Base-by-base conservation (phyloP, 2,888 invertebrate species). In the Dryobota labecula region DNA sequence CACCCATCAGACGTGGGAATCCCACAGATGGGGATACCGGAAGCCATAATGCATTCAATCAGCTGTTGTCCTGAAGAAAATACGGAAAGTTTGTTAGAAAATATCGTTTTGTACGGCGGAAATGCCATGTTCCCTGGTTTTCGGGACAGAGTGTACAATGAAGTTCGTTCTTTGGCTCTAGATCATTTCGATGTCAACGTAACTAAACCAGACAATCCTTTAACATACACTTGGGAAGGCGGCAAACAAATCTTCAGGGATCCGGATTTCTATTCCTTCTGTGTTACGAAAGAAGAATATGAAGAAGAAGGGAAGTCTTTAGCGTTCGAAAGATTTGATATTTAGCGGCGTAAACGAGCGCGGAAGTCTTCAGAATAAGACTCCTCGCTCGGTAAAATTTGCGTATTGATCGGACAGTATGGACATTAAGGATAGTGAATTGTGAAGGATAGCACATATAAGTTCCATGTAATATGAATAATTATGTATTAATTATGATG, bases 1-100 rank as follows among this genome's bases (percentile, higher is more conserved):
- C 97, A 98, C 89, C 99, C 99, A 0, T 98, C 98, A 2, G 99
- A 99, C 91, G 98, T 99, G 49, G 99, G 99, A 0, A 98, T 99
- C 77, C 97, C 97, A 67, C 97, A 97, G 93, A 98, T 99, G 97
- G 99, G 99, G 0, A 97, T 99, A 75, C 97, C 98, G 0, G 99
- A 99, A 95, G 98, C 98, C 0, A 97, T 99, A 9, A 97, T 98
- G 70, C 96, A 98, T 88, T 96, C 97, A 0, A 97, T 99, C n/a
- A 96, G 97, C 65, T 93, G 96, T 0, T 98, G 98, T 83, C 98
- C 98, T 0, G 96, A 97, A 86, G 97, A 97, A 85, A 94, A 98
- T 62, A 97, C 97, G 85, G 97, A 98, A 15, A 97, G 97, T 91
- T 96, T 99, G 77, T 96, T 98, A 54, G 97, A 97, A 70, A 98